A percentile compares a stretch with the other conserved stretches of the same genome.
phyloP scores from a whole-genome alignment of 2,888 invertebrate genomes.

The Cyaniris semiargus region DNA sequence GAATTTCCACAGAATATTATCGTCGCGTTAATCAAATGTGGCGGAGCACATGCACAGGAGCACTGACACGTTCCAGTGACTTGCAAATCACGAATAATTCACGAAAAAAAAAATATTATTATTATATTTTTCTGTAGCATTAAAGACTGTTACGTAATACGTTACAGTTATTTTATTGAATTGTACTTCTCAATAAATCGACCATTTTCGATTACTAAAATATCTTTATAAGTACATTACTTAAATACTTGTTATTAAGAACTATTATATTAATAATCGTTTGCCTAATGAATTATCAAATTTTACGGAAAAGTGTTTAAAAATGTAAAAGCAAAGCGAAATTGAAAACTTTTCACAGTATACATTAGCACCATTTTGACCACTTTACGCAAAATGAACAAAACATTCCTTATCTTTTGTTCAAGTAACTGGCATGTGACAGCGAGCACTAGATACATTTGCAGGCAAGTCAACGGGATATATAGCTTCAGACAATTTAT shows the following conservation, averaged over 20 bases:
- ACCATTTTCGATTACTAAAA: too few relatives aligned
- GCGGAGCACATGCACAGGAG: conserved; percentile 44
- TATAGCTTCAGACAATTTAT: conserved; percentile 36
- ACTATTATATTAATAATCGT: too few relatives aligned
- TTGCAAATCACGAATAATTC: not conserved
- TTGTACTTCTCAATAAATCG: too few relatives aligned
- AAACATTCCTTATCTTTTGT: not conserved
- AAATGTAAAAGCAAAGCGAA: too few relatives aligned
- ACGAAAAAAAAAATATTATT: not conserved
- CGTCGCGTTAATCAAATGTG: conserved; percentile 59
- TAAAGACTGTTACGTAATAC: not conserved
- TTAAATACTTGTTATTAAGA: too few relatives aligned
- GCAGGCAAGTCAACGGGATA: conserved; percentile 37
- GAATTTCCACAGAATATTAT: conserved; percentile 62
- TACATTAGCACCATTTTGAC: too few relatives aligned
- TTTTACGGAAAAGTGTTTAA: too few relatives aligned
- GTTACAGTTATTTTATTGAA: too few relatives aligned
- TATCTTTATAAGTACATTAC: too few relatives aligned
- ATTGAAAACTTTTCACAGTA: too few relatives aligned
- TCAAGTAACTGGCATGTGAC: not conserved
- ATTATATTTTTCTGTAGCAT: too few relatives aligned
- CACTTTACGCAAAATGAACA: not conserved
- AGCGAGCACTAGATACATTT: conserved; percentile 55
- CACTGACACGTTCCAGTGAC: not conserved
- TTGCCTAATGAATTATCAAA: too few relatives aligned